These are phyloP conservation scores for Podiceps cristatus DNA, from an alignment of 2,113 vertebrate genomes.

Conservation along the genomic window DNA sequence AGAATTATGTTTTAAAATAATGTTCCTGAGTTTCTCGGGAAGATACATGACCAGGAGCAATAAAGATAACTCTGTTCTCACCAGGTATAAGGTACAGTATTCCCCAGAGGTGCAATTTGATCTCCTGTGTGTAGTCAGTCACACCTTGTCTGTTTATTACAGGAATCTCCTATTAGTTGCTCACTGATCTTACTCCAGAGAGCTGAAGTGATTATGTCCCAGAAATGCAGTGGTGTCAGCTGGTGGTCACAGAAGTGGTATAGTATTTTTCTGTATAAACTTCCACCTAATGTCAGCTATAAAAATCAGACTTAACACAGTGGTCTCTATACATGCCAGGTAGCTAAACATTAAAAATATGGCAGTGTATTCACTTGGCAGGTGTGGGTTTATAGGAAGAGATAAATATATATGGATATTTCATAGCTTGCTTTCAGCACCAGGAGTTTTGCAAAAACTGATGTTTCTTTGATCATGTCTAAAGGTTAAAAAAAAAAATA, in stretches of 20 bases:
- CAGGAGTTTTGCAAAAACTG: neutral
- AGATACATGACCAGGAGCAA: neutral
- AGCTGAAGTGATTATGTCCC: constrained; percentile 70
- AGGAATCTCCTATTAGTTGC: constrained; percentile 77
- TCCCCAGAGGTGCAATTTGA: constrained; percentile 68
- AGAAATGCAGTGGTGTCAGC: constrained; percentile 57
- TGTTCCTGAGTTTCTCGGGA: neutral
- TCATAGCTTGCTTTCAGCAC: neutral
- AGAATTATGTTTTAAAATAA: neutral
- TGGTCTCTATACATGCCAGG: neutral
- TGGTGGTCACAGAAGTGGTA: constrained; percentile 43
- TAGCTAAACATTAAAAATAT: neutral
- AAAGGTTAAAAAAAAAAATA: neutral
- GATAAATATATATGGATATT: neutral
- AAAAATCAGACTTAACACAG: neutral
- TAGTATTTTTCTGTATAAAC: constrained; percentile 24
- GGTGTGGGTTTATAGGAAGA: neutral
- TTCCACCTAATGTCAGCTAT: constrained; percentile 13
- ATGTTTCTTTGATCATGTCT: neutral
- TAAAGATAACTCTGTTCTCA: constrained; percentile 42
- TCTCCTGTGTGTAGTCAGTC: constrained; percentile 75
- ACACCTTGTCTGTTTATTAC: constrained; percentile 70
- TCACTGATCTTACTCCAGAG: constrained; percentile 77
- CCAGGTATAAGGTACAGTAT: neutral
- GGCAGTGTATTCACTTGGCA: neutral